Evolutionary conservation across 2,113 vertebrate genomes (phyloP).

Genomic region (Ctenomys sociabilis): DNA sequence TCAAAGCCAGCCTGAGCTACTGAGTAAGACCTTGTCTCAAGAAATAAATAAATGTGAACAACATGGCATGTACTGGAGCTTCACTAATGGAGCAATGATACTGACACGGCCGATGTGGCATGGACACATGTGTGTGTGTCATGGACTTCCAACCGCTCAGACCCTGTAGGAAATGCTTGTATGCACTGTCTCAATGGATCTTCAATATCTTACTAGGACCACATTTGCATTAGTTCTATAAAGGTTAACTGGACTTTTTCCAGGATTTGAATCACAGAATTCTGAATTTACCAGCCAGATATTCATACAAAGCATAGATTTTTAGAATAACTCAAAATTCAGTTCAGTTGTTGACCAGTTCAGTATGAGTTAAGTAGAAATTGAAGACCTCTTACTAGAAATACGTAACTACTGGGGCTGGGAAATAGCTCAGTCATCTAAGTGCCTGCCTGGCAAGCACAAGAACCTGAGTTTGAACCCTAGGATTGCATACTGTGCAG

Average conservation of each 20-base stretch:
- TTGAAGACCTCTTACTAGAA: background rate
- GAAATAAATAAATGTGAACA: background rate
- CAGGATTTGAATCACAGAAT: background rate
- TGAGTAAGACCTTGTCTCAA: background rate
- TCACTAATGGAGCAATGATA: background rate
- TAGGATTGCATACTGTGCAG: too few species aligned
- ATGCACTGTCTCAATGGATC: background rate
- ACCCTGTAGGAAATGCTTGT: background rate
- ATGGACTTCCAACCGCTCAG: background rate
- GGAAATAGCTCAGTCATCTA: too few species aligned
- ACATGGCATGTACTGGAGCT: rapidly evolving
- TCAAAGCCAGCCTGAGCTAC: background rate
- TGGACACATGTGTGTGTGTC: background rate
- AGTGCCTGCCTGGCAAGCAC: too few species aligned
- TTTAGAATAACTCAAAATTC: slow-evolving; percentile 25
- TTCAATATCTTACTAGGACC: background rate
- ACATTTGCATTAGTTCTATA: background rate
- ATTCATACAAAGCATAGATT: background rate
- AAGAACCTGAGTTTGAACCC: too few species aligned
- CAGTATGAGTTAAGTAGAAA: background rate
- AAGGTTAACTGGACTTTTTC: background rate
- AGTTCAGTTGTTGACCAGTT: background rate
- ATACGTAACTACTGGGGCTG: background rate
- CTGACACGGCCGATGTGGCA: background rate
- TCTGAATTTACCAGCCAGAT: background rate